A percentile compares a stretch with the other conserved stretches of the same genome.
phyloP scores from a whole-genome alignment of 2,888 invertebrate genomes.

The Argyresthia albistria region DNA sequence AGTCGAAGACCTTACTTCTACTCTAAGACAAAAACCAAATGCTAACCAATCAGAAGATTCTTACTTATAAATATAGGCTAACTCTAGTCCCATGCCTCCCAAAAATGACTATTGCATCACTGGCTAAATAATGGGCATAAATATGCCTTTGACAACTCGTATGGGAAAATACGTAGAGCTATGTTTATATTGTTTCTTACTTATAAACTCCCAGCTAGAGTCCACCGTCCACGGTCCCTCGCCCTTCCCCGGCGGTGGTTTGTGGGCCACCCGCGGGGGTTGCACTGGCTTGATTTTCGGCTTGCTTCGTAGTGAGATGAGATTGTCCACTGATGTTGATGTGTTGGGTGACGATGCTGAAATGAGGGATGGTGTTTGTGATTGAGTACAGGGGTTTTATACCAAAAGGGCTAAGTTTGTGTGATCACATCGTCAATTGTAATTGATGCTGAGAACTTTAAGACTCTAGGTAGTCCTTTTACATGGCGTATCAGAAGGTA shows the following conservation, averaged over 20 bases:
- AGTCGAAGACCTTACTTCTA: too few relatives aligned
- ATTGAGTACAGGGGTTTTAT: neutral
- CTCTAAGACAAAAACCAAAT: too few relatives aligned
- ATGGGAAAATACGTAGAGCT: too few relatives aligned
- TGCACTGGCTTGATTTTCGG: conserved; percentile 80
- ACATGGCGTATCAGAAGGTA: too few relatives aligned
- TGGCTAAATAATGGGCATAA: too few relatives aligned
- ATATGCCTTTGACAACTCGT: too few relatives aligned
- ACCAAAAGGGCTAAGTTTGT: neutral
- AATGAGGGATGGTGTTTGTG: conserved; percentile 7
- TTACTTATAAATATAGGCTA: too few relatives aligned
- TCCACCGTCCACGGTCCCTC: conserved; percentile 85
- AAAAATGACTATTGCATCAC: too few relatives aligned
- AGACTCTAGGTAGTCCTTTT: too few relatives aligned
- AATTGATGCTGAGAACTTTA: neutral
- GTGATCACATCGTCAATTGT: neutral
- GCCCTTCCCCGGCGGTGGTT: conserved; percentile 64
- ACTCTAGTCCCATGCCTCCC: too few relatives aligned
- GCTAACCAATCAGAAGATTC: too few relatives aligned
- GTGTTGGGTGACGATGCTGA: conserved; percentile 67
- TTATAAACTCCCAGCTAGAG: conserved; percentile 93
- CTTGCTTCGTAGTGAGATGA: conserved; percentile 66
- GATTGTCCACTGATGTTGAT: conserved; percentile 80
- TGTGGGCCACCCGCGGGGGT: conserved; percentile 74
- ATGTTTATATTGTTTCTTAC: conserved; percentile 49